Evolutionary conservation across 2,797 vertebrate species (phyloP), one percentile per base, ranked within the genome.

Genomic region (Melanotaenia parkinsoni): DNA sequence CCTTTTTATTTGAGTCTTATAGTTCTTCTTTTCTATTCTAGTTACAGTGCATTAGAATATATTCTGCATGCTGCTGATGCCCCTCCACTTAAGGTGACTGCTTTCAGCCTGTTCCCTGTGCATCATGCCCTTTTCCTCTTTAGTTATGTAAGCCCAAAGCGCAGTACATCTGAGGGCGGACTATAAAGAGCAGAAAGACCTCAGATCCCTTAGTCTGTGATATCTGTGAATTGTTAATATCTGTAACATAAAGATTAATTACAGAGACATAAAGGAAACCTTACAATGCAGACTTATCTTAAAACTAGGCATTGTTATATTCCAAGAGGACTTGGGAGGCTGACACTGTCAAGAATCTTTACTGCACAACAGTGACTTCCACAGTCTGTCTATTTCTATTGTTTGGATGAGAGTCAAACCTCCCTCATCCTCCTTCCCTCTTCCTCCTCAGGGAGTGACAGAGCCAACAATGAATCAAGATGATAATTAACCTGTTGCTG

Each of bases 111-210:
- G 67, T 67, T 80, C 60, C 56, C 62, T 24, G 67, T 63, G 62
- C 26, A 63, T 62, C 9, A 8, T 81, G 84, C 67, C 80, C 83
- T 80, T 87, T 77, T 74, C 53, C 62, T 69, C 77, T 53, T 38
- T 11, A 24, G 70, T 90, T 89, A 90, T 58, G 70, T 88, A 91
- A 93, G 83, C 63, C 63, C 28, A 16, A 2, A 84, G 84, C 78
- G 11, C 57, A 69, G 60, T 1, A 66, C 37, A 77, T 74, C 74
- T 63, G 66, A 75, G 81, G 74, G 67, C 5, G 64, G 60, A 60
- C 76, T 56, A 51, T 30, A 71, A 79, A 79, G 72, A 79, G 70
- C 72, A 79, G 70, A 57, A 57, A n/a, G 64, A 57, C 66, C 64
- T 78, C 65, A 67, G 81, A 87, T 89, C 74, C 65, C 58, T 20